Evolutionary conservation across 2,113 vertebrate genomes (phyloP).

Genomic region (Pluvialis apricaria): DNA sequence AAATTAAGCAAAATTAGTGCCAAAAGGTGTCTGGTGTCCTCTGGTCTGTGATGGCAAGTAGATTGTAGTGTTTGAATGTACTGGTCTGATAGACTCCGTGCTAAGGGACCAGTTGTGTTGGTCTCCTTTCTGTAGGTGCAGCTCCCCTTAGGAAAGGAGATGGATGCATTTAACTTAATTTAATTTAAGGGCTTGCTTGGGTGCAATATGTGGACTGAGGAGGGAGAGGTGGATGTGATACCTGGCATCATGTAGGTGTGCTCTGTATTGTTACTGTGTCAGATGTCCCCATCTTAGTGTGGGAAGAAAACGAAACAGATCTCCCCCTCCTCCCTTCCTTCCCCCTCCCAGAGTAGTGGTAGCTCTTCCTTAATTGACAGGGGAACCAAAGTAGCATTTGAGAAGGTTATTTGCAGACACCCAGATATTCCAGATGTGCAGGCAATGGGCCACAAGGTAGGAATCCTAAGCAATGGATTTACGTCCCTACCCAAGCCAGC

Average conservation of each 20-base stretch:
- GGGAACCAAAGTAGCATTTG: too few relatives aligned
- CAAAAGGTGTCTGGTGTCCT: neutral
- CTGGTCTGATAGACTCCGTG: neutral
- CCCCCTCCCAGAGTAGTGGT: too few relatives aligned
- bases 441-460: too few relatives aligned
- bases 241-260: too few relatives aligned
- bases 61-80: neutral
- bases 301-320: too few relatives aligned
- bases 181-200: neutral
- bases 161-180: rapidly evolving
- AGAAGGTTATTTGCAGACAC: too few relatives aligned
- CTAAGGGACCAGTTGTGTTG: neutral
- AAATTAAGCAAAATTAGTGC: neutral
- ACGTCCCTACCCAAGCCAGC: neutral
- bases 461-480: neutral
- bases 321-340: too few relatives aligned
- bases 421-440: too few relatives aligned
- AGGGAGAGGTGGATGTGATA: too few relatives aligned
- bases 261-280: too few relatives aligned
- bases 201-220: neutral
- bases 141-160: neutral
- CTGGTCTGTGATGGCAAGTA: neutral
- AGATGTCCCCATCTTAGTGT: too few relatives aligned
- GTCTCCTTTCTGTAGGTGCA: neutral
- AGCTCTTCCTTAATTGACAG: too few relatives aligned